Base-by-base conservation (phyloP, 2,113 vertebrate species). In the Trichomycterus rosablanca region DNA sequence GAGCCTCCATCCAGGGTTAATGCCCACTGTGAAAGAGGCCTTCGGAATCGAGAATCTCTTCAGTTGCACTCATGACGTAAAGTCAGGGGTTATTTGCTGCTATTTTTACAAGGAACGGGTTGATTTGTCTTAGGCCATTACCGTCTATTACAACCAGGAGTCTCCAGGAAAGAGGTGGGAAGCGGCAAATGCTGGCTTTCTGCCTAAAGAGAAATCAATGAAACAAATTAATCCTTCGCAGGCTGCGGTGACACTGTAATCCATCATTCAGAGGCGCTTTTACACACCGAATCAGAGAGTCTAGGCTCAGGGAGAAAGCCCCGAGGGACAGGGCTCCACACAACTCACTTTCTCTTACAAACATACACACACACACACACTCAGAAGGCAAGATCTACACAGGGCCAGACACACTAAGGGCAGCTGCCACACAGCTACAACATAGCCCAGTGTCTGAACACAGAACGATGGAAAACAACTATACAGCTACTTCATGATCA, bases 201-300 rank as follows among this genome's bases (percentile, higher is more conserved):
- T 97, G 93, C 95, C 96, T 98, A 98, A 98, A 97, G 93, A 97
- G 93, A 97, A 98, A 98, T 98, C 96, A 98, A 98, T 98, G 93
- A 98, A 97, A 97, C 94, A 97, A 97, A 98, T 98, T 97, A 98
- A 97, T 98, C 95, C 94, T 97, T 93, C 74, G 76, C 91, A 94
- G 92, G 89, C 93, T 89, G 90, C 89, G 89, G 91, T 97, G 95
- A 97, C 96, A 98, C 91, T 89, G 92, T 97, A 93, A 98, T 98
- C 95, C 93, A 98, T 98, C 96, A 97, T 94, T 97, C 95, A 91
- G 90, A 84, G 91, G 85, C 86, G 91, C 91, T 97, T 98, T 95
- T 94, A 93, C 94, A 94, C 86, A 91, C 86, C 87, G 89, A 95
- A 94, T 92, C 91, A 93, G 90, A 89, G 88, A 89, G 90, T 85